These are phyloP conservation scores for Noctilio leporinus DNA, from an alignment of 2,113 vertebrate genomes.

Conservation along the genomic window DNA sequence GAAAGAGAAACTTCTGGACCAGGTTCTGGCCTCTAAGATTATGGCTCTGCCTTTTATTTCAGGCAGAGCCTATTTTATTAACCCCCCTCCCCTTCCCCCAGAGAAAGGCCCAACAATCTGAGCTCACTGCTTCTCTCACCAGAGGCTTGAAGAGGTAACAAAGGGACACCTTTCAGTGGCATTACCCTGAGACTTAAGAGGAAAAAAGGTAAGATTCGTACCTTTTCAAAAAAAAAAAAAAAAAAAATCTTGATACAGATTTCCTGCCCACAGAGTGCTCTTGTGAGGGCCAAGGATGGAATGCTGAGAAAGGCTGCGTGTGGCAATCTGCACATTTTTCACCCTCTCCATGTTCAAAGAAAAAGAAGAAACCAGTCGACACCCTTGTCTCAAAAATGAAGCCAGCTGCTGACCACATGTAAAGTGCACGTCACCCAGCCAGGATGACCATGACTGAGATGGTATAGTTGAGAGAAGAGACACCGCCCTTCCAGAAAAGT, in stretches of 20 bases:
- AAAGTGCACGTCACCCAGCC: constrained; percentile 71
- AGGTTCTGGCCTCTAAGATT: background rate
- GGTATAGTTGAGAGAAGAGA: constrained; percentile 29
- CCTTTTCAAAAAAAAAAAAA: constrained; percentile 47
- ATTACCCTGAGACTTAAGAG: constrained; percentile 9
- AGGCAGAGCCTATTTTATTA: background rate
- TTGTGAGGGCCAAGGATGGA: background rate
- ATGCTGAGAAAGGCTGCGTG: background rate
- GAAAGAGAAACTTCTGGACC: background rate
- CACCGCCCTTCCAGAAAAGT: constrained; percentile 15
- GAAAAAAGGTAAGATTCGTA: constrained; percentile 24
- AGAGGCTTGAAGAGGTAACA: background rate
- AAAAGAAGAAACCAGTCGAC: background rate
- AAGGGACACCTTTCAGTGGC: background rate
- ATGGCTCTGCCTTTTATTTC: background rate
- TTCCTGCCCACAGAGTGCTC: background rate
- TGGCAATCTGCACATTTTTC: background rate
- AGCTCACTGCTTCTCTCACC: background rate
- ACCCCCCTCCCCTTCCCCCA: too few relatives aligned
- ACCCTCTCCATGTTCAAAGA: background rate
- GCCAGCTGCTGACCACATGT: constrained; percentile 42
- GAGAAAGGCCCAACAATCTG: background rate
- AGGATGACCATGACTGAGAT: constrained; percentile 62
- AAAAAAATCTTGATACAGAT: background rate
- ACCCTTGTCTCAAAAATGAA: constrained; percentile 58